Base-by-base conservation (phyloP, 2,113 vertebrate species). In the Cathartes aura region DNA sequence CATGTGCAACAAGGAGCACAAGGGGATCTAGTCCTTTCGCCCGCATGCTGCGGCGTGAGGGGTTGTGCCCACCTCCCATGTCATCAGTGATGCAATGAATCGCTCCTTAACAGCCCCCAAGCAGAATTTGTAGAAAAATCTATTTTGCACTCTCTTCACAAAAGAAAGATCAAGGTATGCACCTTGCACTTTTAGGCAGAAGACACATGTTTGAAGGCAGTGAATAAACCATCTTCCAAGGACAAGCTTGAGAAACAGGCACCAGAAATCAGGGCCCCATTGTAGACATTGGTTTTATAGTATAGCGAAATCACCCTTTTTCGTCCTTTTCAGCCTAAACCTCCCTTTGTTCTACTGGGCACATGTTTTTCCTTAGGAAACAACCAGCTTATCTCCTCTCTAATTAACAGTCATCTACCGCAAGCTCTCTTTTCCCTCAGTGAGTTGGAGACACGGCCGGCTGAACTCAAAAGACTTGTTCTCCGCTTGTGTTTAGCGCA, bases 401-500 rank as follows among this genome's bases (percentile, higher is more conserved):
- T 58, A 68, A 50, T 16, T 66, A 29, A 63, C 12, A 68, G 24
- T 9, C 42, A 45, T 9, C 36, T 50, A 5, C n/a, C 1, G 4
- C 32, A 50, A 79, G 32, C 15, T 59, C 32, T 56, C 48, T 36
- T 72, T 18, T 66, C 9, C 47, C 63, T 58, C 55, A 17, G 6
- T 5, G 19, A 55, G 36, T 1, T 48, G 40, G 14, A 76, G 72
- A 55, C 27, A 18, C 0, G 4, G 15, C 40, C 1, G 1, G 24
- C 40, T 75, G 74, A 73, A 60, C 55, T 23, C 71, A 26, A 53
- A 93, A 62, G 36, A 42, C 14, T 5, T 27, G 36, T 24, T 67
- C 17, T 15, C 29, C 0, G 0, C 38, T 67, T 34, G 32, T 12
- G 56, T n/a, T 87, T 16, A 47, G 38, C 2, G 2, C 23, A 52